A percentile compares a stretch with the other conserved stretches of the same genome.
Conservation (phyloP, 2,888 invertebrate genomes). For the Eudasyphora cyanicolor region DNA sequence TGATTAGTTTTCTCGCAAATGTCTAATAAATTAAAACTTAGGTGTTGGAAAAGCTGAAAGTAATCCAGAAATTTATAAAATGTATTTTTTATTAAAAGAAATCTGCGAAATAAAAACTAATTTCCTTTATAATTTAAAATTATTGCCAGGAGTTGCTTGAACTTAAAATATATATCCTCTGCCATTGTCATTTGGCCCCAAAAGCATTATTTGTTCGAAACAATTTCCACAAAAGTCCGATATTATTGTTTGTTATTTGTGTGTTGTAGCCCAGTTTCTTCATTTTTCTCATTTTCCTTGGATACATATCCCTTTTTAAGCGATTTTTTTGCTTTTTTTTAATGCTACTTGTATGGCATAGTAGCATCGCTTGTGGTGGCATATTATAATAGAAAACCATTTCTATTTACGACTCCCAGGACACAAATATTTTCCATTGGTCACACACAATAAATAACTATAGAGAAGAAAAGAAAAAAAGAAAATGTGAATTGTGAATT, state of each 20-base stretch:
- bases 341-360: too few relatives aligned
- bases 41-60: too few relatives aligned
- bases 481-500: too few relatives aligned
- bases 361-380: neutral
- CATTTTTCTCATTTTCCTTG: neutral
- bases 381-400: slow-evolving; percentile 41
- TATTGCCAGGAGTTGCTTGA: too few relatives aligned
- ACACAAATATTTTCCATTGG: slow-evolving; percentile 43
- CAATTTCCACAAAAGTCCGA: neutral
- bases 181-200: neutral
- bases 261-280: neutral
- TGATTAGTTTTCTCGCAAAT: too few relatives aligned
- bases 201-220: neutral
- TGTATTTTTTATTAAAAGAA: too few relatives aligned
- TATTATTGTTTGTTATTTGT: neutral
- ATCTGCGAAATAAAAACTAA: neutral
- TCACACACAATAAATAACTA: slow-evolving; percentile 43
- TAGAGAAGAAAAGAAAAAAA: too few relatives aligned
- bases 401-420: slow-evolving; percentile 54
- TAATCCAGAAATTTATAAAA: neutral
- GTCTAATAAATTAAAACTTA: too few relatives aligned
- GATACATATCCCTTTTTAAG: neutral
- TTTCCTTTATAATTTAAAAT: neutral
- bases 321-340: neutral
- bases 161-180: neutral